Evolutionary conservation across 2,113 vertebrate species (phyloP).

Genomic region (Tragelaphus strepsiceros): DNA sequence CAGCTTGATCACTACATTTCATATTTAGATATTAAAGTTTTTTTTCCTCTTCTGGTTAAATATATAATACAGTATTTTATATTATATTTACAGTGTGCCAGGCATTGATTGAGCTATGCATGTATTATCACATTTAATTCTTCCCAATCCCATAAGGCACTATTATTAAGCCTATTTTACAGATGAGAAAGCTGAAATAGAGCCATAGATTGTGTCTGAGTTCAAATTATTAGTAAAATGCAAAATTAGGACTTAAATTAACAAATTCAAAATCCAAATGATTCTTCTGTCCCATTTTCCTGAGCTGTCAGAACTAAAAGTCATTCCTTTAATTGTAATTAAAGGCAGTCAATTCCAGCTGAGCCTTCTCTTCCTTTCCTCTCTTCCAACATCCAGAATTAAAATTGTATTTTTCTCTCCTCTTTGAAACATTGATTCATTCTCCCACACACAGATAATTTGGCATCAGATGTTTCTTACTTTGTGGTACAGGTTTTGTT

Average conservation of each 20-base stretch:
- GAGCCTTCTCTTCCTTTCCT: not conserved
- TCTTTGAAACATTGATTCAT: not conserved
- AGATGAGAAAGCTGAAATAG: not conserved
- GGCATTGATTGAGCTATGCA: not conserved
- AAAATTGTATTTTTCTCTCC: not conserved
- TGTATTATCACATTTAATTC: not conserved
- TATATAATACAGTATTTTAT: not conserved
- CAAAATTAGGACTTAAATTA: not conserved
- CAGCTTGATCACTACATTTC: not conserved
- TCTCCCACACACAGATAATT: not conserved
- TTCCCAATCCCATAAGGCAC: not conserved
- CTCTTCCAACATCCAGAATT: not conserved
- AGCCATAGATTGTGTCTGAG: not conserved
- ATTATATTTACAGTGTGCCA: not conserved
- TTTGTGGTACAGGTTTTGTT: not conserved
- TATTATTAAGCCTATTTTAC: not conserved
- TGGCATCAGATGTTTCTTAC: not conserved
- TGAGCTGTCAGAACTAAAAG: not conserved
- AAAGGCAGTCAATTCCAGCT: not conserved
- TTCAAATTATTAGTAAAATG: not conserved
- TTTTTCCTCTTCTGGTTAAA: not conserved
- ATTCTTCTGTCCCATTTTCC: not conserved
- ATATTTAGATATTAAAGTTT: not conserved
- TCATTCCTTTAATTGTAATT: not conserved
- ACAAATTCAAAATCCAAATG: not conserved